phyloP scores from a whole-genome alignment of 53 echinoderm and acorn worm species.

The Stichopus horrens region DNA sequence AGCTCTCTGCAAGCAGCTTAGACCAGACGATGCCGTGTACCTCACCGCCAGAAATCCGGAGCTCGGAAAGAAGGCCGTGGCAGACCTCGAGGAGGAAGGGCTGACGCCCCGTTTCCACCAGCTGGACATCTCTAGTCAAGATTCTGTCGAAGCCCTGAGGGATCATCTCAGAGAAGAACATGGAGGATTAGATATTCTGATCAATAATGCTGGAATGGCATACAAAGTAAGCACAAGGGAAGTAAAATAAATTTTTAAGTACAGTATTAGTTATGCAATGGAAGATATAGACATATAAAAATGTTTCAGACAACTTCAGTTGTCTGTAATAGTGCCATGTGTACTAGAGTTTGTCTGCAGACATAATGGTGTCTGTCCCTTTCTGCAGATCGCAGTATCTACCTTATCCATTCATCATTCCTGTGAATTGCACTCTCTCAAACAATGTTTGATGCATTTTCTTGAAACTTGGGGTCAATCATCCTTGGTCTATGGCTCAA shows the following conservation, averaged over 20 bases:
- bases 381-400: too few species aligned
- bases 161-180: constrained; percentile 68
- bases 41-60: constrained; percentile 82
- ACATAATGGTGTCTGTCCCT: too few species aligned
- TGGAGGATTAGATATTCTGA: constrained; percentile 81
- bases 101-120: constrained; percentile 76
- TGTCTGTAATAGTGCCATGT: too few species aligned
- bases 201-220: constrained; percentile 89
- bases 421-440: too few species aligned
- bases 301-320: not conserved
- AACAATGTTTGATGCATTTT: too few species aligned
- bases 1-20: constrained; percentile 82
- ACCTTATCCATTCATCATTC: too few species aligned
- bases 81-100: constrained; percentile 77
- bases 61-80: constrained; percentile 73
- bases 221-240: constrained; percentile 57
- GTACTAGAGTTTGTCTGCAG: too few species aligned
- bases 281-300: not conserved
- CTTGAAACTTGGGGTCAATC: too few species aligned
- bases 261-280: not conserved
- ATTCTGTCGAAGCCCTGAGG: constrained; percentile 60
- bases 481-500: too few species aligned
- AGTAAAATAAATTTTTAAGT: not conserved
- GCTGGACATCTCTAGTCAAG: constrained; percentile 63
- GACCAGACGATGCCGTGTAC: constrained; percentile 66